Conservation (phyloP, 2,113 vertebrate genomes). For the Hippocampus abdominalis region DNA sequence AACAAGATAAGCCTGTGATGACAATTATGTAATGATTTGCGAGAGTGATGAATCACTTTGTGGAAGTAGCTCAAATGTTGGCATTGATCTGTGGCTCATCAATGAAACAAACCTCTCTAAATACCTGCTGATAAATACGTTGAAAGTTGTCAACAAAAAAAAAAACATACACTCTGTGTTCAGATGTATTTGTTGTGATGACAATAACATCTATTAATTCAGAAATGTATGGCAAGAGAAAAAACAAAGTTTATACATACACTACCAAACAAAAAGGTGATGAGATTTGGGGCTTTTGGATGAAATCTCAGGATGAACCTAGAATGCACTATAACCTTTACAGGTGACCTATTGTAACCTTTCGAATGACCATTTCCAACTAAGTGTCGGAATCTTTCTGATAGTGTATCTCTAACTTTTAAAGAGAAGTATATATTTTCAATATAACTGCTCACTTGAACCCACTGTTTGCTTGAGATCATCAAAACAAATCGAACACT, state of each 20-base stretch:
- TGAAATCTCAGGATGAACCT: not conserved
- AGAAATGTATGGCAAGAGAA: not conserved
- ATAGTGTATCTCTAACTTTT: not conserved
- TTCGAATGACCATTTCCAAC: not conserved
- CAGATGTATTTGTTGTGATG: not conserved
- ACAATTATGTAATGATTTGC: conserved; percentile 1
- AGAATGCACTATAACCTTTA: not conserved
- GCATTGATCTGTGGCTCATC: not conserved
- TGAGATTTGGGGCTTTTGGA: not conserved
- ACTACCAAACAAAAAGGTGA: not conserved
- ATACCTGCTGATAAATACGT: not conserved
- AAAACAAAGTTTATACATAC: not conserved
- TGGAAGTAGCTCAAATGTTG: not conserved
- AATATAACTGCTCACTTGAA: not conserved
- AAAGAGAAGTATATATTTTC: not conserved
- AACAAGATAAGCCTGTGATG: not conserved
- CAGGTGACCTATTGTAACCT: not conserved
- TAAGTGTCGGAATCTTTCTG: not conserved
- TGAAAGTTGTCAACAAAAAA: not conserved
- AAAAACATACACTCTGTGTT: not conserved
- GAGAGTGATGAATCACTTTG: not conserved
- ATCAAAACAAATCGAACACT: not conserved
- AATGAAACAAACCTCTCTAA: not conserved
- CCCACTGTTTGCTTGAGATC: not conserved
- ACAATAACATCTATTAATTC: not conserved